Evolutionary conservation across 2,797 vertebrate species (phyloP).

Genomic region (Urocyon cinereoargenteus): DNA sequence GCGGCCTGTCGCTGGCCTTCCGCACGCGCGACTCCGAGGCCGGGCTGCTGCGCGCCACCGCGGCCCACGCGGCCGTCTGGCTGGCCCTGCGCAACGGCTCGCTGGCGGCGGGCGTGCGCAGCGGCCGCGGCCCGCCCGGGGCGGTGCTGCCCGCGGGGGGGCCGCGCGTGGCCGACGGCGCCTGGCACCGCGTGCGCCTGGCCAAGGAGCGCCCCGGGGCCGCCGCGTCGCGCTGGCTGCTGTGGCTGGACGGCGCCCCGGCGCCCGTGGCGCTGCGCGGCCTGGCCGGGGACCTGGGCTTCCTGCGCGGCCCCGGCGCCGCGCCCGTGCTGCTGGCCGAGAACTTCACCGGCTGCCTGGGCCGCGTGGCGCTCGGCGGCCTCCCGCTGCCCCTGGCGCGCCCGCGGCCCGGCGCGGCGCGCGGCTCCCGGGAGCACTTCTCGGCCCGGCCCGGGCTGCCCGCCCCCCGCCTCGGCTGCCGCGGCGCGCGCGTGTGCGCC

Average conservation of each 20-base stretch:
- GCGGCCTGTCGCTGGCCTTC: conserved; percentile 90
- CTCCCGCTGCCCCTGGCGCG: conserved; percentile 91
- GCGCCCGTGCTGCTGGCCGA: conserved; percentile 89
- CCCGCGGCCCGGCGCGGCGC: conserved; percentile 57
- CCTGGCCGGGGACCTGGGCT: conserved; percentile 89
- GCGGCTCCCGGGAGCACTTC: conserved; percentile 89
- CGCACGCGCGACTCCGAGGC: conserved; percentile 93
- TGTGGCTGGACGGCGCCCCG: conserved; percentile 88
- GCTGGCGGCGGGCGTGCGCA: conserved; percentile 90
- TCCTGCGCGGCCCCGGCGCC: conserved; percentile 88
- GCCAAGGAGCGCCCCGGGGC: conserved; percentile 87
- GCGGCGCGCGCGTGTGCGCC: conserved; percentile 89
- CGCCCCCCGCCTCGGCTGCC: conserved; percentile 89
- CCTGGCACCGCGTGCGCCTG: conserved; percentile 93
- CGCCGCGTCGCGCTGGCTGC: conserved; percentile 89
- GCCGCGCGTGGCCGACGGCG: conserved; percentile 89
- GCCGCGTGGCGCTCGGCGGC: conserved; percentile 92
- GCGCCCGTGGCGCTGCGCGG: conserved; percentile 85
- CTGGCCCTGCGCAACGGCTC: conserved; percentile 92
- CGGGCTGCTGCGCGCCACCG: conserved; percentile 88
- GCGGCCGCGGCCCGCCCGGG: conserved; percentile 87
- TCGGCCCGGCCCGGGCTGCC: conserved; percentile 63
- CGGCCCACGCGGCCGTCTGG: conserved; percentile 88
- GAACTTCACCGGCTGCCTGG: conserved; percentile 95
- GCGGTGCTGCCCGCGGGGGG: conserved; percentile 80